Evolutionary conservation across 2,797 vertebrate genomes (phyloP), one percentile per base, ranked within the genome.

Genomic region (Syngnathus rostellatus): DNA sequence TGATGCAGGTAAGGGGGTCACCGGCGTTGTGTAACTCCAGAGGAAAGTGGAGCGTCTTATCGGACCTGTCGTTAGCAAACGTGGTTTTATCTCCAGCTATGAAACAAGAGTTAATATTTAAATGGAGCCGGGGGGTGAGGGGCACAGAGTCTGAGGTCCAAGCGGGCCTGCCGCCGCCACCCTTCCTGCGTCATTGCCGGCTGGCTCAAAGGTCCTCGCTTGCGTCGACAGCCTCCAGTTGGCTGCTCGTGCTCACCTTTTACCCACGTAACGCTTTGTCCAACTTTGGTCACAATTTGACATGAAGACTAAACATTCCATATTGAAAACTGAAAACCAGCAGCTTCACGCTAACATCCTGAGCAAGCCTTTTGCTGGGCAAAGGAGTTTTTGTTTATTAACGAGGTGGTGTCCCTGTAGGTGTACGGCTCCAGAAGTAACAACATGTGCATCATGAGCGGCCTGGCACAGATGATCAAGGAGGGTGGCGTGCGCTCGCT

Each of bases 361-460:
- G 12, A 14, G 43, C 4, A 41, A 41, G 31, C 31, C 31, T 31
- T 31, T 31, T 3, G 31, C 31, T 31, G 31, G 31, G 31, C 31
- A 31, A 31, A 31, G 31, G 31, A 31, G 31, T 31, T 31, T 31
- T 31, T 31, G 31, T 31, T 31, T 51, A 51, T 21, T 21, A 51
- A 51, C 4, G 17, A 50, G 19, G 19, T 4, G 8, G n/a, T 9
- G 19, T 51, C 8, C 50, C 19, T 51, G 19, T 82, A 99, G 97
- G 97, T 99, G 50, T 94, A 98, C 0, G 95, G 95, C n/a, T 91
- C 95, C 67, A 89, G 92, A 67, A 93, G 89, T 69, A 97, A 94
- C 89, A 95, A 93, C 83, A 95, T 99, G 94, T 95, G 95, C 80
- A 94, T 98, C n/a, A 72, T 95, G 76, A 93, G 90, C 0, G 97